Evolutionary conservation across 2,797 vertebrate genomes (phyloP), one percentile per base, ranked within the genome.

Genomic region (Xenops minutus): DNA sequence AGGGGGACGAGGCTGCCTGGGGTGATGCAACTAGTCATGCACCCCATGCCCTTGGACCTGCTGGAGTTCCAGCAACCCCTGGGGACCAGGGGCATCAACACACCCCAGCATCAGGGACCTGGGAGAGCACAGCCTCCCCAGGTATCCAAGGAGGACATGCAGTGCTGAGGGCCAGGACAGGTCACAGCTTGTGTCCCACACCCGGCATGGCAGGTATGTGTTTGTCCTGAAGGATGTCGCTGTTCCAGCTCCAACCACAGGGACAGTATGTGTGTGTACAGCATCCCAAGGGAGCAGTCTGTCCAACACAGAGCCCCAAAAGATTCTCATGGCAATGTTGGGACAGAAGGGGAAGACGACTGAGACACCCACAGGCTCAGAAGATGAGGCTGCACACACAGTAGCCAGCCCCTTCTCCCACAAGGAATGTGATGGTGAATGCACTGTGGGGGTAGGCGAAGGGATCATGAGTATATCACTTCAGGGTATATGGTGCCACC

Each of bases 101-200:
- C 41, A 30, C 5, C 18, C 32, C 41, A 24, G 3, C 27, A 64
- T n/a, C 46, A 64, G 14, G 18, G 49, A 23, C 9, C 48, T 2
- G 1, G 1, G 3, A 9, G 14, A 32, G 32, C 22, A 18, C 37
- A 27, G 7, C 5, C 14, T 85, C 20, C 26, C 7, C 26, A 51
- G 30, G 12, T 30, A 30, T 75, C 52, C 4, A 1, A 88, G 43
- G 17, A 54, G 41, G 29, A 61, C 14, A 51, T 19, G 41, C 23
- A 29, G 32, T 0, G 0, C 20, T 5, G 58, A 69, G 58, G 27
- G 17, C 19, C 55, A 21, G 69, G 37, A 41, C 24, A 64, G 21
- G 24, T 43, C 1, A 0, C 48, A 92, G 36, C 11, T 20, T 4
- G 0, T 29, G 58, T 62, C 55, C 36, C 3, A 0, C 1, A 9